Base-by-base conservation (phyloP, 92 coral and sea anemone genomes). In the Siderastrea siderea region DNA sequence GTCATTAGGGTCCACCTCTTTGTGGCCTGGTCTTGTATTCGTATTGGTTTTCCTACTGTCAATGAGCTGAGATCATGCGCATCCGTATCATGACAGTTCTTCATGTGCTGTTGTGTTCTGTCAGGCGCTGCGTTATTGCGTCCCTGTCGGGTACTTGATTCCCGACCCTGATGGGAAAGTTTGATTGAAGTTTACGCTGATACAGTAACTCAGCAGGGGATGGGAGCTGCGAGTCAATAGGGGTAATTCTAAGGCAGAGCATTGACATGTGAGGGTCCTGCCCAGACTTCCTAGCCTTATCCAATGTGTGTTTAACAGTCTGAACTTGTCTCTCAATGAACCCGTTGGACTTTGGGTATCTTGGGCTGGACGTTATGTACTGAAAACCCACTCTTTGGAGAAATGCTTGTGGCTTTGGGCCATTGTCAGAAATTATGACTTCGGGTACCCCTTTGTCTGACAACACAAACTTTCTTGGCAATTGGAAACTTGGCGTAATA, bases 361-460 rank as follows among this genome's bases (percentile, higher is more conserved):
- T 26, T 26, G 38, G 38, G 38, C 38, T 26, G 38, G 38, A 26
- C 38, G 38, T 26, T 26, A 26, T 26, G 38, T 26, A 26, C 38
- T 26, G 38, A 26, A 26, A 26, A 26, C 38, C 38, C 38, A 26
- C 38, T 26, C 38, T 26, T 26, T 26, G 47, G 55, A 38, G 87
- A 72, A 15, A 58, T 71, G 46, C 74, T 74, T 51, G 59, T 77
- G 54, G 66, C 66, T 48, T 78, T 43, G 11, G 93, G 93, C 38
- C 38, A 26, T 26, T 26, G 38, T 26, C 38, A 26, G 38, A 26
- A 26, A 26, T 26, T 26, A 26, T 26, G 38, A 26, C 38, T 26
- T 26, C 38, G 38, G 38, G 38, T 16, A 90, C 73, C 16, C 82
- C 93, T 38, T 38, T 85, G 61, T 90, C 89, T 65, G 84, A 65